Evolutionary conservation across 2,888 invertebrate species (phyloP).

Genomic region (Prenolepis imparis): DNA sequence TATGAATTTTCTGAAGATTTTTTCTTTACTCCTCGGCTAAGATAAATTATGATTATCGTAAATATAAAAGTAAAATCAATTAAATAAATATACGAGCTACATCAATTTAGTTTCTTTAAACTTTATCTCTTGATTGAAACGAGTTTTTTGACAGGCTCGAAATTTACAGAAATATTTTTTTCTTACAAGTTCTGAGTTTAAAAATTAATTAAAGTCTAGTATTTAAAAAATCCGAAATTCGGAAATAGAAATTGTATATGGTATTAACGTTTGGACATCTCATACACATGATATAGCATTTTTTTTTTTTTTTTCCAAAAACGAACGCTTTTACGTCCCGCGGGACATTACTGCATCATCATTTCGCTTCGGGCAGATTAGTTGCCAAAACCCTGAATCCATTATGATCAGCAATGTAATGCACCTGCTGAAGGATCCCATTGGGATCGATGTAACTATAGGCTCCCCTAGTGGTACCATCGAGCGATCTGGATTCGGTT

Average conservation of each 20-base stretch:
- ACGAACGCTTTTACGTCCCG: neutral
- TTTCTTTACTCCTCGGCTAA: neutral
- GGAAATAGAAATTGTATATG: neutral
- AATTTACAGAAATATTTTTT: constrained; percentile 19
- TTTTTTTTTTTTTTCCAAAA: neutral
- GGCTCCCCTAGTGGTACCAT: constrained; percentile 89
- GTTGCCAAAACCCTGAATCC: constrained; percentile 90
- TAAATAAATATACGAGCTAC: constrained; percentile 15
- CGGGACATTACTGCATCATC: constrained; percentile 31
- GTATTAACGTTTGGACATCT: constrained; percentile 14
- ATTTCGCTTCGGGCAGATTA: constrained; percentile 88
- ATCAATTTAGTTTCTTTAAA: neutral
- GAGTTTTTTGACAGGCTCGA: neutral
- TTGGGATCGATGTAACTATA: constrained; percentile 91
- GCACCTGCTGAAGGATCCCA: constrained; percentile 89
- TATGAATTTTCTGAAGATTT: neutral
- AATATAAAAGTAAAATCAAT: constrained; percentile 4
- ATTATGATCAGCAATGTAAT: constrained; percentile 89
- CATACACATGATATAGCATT: neutral
- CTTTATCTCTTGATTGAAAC: neutral
- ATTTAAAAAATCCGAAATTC: constrained; percentile 22
- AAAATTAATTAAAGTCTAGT: neutral
- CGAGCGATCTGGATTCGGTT: constrained; percentile 88
- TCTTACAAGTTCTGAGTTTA: neutral
- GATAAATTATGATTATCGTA: neutral